phyloP scores from a whole-genome alignment of 2,888 invertebrate species.

The Hirtodrosophila alboralis region DNA sequence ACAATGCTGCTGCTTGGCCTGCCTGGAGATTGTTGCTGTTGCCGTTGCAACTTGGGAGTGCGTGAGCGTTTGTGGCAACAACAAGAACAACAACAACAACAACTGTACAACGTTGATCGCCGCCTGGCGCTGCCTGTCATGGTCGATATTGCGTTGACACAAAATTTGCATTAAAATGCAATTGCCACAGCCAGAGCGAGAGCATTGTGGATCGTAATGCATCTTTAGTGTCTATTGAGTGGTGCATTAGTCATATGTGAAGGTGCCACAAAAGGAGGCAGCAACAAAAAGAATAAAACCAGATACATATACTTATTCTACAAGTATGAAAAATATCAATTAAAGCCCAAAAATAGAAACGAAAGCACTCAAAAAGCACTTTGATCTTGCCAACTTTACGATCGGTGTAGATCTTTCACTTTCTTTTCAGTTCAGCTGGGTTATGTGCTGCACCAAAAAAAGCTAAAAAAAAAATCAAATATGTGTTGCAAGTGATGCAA shows the following conservation, averaged over 20 bases:
- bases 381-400: conserved; percentile 59
- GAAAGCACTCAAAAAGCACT: conserved; percentile 62
- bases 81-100: neutral
- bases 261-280: conserved; percentile 35
- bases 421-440: conserved; percentile 25
- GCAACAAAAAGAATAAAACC: neutral
- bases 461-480: no score
- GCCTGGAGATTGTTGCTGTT: conserved; percentile 9
- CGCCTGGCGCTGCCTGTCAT: conserved; percentile 72
- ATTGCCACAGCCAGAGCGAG: conserved; percentile 47
- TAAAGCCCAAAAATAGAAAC: conserved; percentile 68
- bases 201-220: conserved; percentile 62
- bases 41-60: conserved; percentile 38
- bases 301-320: no score
- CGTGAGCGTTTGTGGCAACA: conserved; percentile 63
- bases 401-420: conserved; percentile 48
- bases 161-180: conserved; percentile 81
- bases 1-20: conserved; percentile 46
- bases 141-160: conserved; percentile 81
- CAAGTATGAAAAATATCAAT: conserved; percentile 70
- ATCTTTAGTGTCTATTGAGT: conserved; percentile 80
- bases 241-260: conserved; percentile 73
- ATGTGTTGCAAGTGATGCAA: no score
- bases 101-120: conserved; percentile 34
- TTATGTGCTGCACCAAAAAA: neutral